Conservation (phyloP, 2,797 vertebrate species). For the Hypotaenidia philippensis region DNA sequence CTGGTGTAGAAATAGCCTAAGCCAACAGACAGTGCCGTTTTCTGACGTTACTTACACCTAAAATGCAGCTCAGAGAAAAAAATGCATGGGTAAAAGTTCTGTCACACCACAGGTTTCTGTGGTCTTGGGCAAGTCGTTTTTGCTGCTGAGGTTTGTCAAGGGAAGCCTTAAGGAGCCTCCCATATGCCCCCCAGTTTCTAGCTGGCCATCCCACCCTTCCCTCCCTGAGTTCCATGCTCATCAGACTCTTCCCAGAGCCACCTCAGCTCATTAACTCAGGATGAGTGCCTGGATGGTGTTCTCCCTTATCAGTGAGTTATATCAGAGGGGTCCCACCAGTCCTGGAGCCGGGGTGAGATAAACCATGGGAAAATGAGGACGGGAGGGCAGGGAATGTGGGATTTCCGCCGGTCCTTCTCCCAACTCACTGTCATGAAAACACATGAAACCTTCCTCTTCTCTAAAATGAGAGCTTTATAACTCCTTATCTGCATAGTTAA, state of each 20-base stretch:
- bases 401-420: not conserved
- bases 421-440: not conserved
- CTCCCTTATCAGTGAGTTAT: not conserved
- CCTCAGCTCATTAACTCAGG: not conserved
- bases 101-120: not conserved
- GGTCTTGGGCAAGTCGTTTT: not conserved
- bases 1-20: not conserved
- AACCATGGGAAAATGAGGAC: not conserved
- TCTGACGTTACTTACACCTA: not conserved
- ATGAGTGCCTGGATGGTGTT: not conserved
- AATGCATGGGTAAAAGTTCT: not conserved
- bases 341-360: not conserved
- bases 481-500: not conserved
- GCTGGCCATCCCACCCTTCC: not conserved
- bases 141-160: not conserved
- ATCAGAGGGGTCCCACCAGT: not conserved
- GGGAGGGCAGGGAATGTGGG: not conserved
- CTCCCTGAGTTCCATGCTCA: rapidly evolving
- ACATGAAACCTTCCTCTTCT: not conserved
- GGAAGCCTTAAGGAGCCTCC: not conserved
- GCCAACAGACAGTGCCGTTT: not conserved
- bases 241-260: not conserved
- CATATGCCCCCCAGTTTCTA: not conserved
- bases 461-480: not conserved
- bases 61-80: not conserved